Evolutionary conservation across 1,140 invertebrate genomes (phyloP).

Genomic region (Sycobia sp.): DNA sequence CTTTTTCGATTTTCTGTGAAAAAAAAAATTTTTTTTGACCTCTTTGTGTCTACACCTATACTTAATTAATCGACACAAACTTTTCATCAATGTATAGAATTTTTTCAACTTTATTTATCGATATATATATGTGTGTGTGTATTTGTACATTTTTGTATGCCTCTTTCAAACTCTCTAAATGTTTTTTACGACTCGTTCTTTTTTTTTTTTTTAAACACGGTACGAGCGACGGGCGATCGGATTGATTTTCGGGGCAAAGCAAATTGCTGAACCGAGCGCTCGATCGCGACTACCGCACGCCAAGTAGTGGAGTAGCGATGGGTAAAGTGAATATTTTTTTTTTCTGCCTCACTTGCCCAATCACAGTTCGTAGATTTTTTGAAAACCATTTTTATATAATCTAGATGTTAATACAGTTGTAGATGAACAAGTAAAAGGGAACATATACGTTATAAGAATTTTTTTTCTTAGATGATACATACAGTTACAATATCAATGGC

Average conservation of each 20-base stretch:
- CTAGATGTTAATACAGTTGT: conserved; percentile 12
- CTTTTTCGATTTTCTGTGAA: neutral
- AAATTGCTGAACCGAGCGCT: neutral
- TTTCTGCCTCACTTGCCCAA: neutral
- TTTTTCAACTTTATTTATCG: conserved; percentile 5
- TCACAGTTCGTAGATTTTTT: neutral
- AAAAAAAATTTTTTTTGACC: neutral
- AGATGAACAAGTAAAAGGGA: conserved; percentile 7
- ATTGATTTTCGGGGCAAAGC: neutral
- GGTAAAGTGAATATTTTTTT: neutral
- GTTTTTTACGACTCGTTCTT: neutral
- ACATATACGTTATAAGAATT: neutral
- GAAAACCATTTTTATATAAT: conserved; percentile 9
- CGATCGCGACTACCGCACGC: conserved; percentile 14
- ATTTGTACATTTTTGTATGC: conserved; percentile 24
- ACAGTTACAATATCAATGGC: neutral
- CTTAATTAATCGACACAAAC: neutral
- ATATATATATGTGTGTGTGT: too few species aligned
- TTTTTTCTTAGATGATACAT: neutral
- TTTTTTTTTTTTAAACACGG: neutral
- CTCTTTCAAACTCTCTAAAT: conserved; percentile 16
- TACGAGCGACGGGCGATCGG: neutral
- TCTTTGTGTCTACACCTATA: neutral
- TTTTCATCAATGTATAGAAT: conserved; percentile 2
- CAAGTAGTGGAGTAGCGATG: neutral